Evolutionary conservation across 2,888 invertebrate genomes (phyloP).

Genomic region (Podotricha telesiphe): DNA sequence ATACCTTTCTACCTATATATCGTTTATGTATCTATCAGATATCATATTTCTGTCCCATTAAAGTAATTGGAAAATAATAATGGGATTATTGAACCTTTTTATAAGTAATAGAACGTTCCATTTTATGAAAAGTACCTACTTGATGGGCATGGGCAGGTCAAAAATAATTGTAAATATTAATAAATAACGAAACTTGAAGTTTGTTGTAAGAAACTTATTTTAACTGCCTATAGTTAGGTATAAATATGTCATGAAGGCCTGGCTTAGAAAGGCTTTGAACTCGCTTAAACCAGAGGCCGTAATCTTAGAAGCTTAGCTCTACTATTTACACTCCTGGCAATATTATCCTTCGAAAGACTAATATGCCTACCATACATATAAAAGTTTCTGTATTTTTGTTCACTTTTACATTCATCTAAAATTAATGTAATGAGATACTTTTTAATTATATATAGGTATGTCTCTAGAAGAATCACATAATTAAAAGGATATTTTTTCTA

Average conservation of each 20-base stretch:
- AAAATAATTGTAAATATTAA: no score
- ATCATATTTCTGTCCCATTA: neutral
- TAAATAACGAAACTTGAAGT: no score
- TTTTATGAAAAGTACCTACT: no score
- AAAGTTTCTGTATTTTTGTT: neutral
- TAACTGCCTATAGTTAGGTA: neutral
- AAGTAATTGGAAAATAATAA: conserved; percentile 4
- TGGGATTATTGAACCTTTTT: neutral
- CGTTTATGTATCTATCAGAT: neutral
- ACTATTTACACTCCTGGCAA: conserved; percentile 39
- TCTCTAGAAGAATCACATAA: no score
- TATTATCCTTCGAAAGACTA: conserved; percentile 33
- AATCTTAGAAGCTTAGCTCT: conserved; percentile 42
- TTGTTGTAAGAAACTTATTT: neutral
- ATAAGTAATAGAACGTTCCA: neutral
- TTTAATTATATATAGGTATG: no score
- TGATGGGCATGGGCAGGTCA: no score
- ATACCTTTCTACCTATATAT: neutral
- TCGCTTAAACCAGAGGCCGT: conserved; percentile 41
- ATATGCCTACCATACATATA: conserved; percentile 14
- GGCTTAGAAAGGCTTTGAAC: conserved; percentile 41
- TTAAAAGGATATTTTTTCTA: neutral
- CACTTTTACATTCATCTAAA: no score
- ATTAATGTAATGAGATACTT: no score
- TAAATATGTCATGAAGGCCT: conserved; percentile 18